Percentiles rank a stretch among this genome's conserved stretches.
These are phyloP conservation scores for Ovis canadensis DNA, from an alignment of 2,113 vertebrate genomes.

Conservation along the genomic window DNA sequence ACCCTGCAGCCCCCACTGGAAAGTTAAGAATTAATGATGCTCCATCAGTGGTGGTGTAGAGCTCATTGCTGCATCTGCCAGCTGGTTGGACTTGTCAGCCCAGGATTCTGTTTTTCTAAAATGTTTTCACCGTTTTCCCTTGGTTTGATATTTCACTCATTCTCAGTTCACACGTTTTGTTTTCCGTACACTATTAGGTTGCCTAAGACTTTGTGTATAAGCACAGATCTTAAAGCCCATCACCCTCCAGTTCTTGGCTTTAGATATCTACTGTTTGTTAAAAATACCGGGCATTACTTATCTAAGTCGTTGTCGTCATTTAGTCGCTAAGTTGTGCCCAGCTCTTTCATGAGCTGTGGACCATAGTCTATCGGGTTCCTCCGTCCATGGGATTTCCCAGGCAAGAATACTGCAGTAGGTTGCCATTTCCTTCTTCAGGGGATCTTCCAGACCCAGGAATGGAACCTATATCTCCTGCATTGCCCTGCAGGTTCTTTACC, in stretches of 20 bases:
- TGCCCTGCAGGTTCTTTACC: neutral
- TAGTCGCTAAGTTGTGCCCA: neutral
- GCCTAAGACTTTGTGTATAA: neutral
- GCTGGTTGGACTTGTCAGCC: neutral
- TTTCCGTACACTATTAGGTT: neutral
- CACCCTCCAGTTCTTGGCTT: neutral
- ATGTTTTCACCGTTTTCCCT: neutral
- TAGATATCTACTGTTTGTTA: neutral
- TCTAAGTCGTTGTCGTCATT: neutral
- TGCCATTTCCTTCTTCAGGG: neutral
- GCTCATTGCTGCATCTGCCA: neutral
- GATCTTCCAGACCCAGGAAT: neutral
- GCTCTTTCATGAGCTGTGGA: neutral
- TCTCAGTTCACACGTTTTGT: neutral
- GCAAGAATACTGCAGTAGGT: neutral
- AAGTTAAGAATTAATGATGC: neutral
- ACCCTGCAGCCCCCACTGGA: too few relatives aligned
- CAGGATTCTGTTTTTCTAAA: neutral
- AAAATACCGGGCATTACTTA: too few relatives aligned
- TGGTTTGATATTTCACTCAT: neutral
- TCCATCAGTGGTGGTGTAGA: rapidly evolving
- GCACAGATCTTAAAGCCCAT: neutral
- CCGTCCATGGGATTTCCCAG: neutral
- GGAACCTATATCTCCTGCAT: neutral
- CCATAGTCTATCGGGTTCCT: neutral